phyloP scores from a whole-genome alignment of 2,797 vertebrate genomes.

The Euthynnus affinis region DNA sequence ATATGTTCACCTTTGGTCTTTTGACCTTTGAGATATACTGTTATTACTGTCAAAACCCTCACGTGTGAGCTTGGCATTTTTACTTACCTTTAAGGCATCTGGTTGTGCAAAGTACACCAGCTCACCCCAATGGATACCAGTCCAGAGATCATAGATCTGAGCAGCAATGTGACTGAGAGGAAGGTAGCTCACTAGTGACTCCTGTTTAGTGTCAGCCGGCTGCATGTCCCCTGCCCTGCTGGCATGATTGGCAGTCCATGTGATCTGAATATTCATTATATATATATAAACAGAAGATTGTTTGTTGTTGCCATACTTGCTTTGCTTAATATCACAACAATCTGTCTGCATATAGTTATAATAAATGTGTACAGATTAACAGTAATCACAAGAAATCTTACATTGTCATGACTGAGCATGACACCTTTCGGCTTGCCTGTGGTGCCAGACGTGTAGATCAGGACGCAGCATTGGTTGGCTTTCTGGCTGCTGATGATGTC shows the following conservation, averaged over 20 bases:
- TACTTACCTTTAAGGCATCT: conserved; percentile 90
- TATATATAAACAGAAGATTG: conserved; percentile 2
- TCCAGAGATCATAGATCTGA: conserved; percentile 93
- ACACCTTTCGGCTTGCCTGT: conserved; percentile 92
- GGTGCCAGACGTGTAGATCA: conserved; percentile 93
- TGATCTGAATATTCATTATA: conserved; percentile 83
- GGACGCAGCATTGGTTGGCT: conserved; percentile 90
- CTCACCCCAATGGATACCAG: conserved; percentile 90
- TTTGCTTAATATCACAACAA: neutral
- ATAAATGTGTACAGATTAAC: neutral
- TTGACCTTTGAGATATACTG: neutral
- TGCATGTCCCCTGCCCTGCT: conserved; percentile 88
- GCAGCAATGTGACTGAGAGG: conserved; percentile 93
- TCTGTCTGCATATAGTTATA: neutral
- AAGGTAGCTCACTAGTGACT: conserved; percentile 91
- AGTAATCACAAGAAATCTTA: conserved; percentile 60
- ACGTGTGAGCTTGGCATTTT: neutral
- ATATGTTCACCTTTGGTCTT: neutral
- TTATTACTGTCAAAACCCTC: neutral
- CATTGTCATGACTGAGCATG: conserved; percentile 95
- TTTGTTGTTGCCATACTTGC: neutral
- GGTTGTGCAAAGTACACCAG: conserved; percentile 91
- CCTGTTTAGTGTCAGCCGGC: conserved; percentile 88
- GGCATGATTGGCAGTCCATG: conserved; percentile 89
- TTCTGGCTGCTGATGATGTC: conserved; percentile 85